These are phyloP conservation scores for Lasioglossum zephyrum DNA, from an alignment of 2,888 invertebrate genomes.

Conservation along the genomic window DNA sequence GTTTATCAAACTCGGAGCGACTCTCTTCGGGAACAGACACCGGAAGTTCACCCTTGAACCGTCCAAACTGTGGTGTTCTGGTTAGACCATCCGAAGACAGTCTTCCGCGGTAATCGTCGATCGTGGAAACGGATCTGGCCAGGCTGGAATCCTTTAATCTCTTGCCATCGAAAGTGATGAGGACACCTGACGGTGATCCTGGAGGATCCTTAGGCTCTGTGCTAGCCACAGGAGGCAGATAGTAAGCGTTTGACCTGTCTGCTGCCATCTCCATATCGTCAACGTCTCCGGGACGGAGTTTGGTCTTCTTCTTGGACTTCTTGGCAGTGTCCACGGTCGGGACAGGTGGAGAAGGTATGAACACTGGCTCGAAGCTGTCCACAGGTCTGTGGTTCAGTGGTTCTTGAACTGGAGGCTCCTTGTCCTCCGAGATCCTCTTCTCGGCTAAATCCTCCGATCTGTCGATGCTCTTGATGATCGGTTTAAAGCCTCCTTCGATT, in stretches of 20 bases:
- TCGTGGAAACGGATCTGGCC: conserved; percentile 86
- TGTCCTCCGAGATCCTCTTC: conserved; percentile 50
- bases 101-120: conserved; percentile 78
- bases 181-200: conserved; percentile 70
- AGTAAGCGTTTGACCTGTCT: conserved; percentile 89
- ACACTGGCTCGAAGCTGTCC: conserved; percentile 92
- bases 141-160: conserved; percentile 88
- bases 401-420: conserved; percentile 65
- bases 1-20: conserved; percentile 74
- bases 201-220: conserved; percentile 83
- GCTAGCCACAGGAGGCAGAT: conserved; percentile 88
- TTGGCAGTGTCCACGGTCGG: conserved; percentile 70
- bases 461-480: conserved; percentile 87
- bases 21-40: conserved; percentile 85
- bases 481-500: conserved; percentile 93
- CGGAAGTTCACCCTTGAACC: conserved; percentile 91
- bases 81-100: conserved; percentile 87
- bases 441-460: conserved; percentile 75
- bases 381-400: conserved; percentile 79
- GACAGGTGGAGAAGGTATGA: conserved; percentile 90
- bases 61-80: conserved; percentile 90
- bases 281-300: conserved; percentile 77
- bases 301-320: conserved; percentile 72
- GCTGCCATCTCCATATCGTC: conserved; percentile 90
- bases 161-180: conserved; percentile 92